These are phyloP conservation scores for Anneissia japonica DNA, from an alignment of 35 echinoderm and acorn worm genomes.

Conservation along the genomic window DNA sequence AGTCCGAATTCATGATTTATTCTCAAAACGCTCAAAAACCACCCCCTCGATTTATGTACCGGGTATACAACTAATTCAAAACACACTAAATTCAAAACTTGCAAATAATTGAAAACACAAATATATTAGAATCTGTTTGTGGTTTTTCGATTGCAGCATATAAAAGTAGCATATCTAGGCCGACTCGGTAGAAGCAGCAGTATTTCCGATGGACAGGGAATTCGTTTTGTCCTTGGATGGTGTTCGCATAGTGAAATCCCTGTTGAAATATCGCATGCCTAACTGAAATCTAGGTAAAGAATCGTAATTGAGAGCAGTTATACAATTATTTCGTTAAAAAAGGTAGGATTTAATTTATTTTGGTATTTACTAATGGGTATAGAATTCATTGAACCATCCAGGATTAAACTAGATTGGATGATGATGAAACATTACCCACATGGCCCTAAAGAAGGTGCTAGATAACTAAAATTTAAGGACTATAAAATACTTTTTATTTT, in stretches of 20 bases:
- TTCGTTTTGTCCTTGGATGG: background rate
- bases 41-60: background rate
- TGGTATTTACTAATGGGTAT: too few relatives aligned
- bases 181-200: background rate
- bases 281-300: background rate
- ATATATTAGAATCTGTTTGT: background rate
- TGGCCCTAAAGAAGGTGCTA: too few relatives aligned
- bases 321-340: too few relatives aligned
- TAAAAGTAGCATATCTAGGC: background rate
- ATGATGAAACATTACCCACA: too few relatives aligned
- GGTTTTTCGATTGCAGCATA: background rate
- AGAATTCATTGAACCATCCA: too few relatives aligned
- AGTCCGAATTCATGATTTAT: too few relatives aligned
- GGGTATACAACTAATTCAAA: background rate
- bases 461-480: too few relatives aligned
- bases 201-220: background rate
- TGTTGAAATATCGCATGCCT: background rate
- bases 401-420: too few relatives aligned
- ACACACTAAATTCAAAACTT: background rate
- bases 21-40: background rate
- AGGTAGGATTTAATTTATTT: too few relatives aligned
- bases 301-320: too few relatives aligned
- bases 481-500: too few relatives aligned
- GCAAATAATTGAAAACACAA: background rate
- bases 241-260: background rate